phyloP scores from a whole-genome alignment of 1,140 invertebrate species.

The Zelostemma sp. region DNA sequence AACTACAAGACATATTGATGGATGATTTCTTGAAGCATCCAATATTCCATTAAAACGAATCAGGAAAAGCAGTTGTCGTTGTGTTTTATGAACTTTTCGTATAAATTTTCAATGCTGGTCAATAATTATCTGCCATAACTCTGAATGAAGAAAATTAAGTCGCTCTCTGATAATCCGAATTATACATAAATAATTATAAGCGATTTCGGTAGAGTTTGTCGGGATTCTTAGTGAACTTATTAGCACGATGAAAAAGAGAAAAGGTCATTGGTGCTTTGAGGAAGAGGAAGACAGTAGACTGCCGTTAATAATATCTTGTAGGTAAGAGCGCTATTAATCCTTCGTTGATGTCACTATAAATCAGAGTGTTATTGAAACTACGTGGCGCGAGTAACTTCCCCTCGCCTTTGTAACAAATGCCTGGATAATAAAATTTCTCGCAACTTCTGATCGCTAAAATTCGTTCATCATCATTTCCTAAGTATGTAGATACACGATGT shows the following conservation, averaged over 20 bases:
- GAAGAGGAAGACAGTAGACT: conserved; percentile 46
- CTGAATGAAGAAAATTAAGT: no score
- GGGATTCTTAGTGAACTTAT: conserved; percentile 31
- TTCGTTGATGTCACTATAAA: conserved; percentile 49
- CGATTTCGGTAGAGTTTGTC: conserved; percentile 11
- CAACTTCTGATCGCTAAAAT: conserved; percentile 47
- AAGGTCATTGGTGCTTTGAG: conserved; percentile 24
- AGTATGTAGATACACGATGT: conserved; percentile 5
- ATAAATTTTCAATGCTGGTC: no score
- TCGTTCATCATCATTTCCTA: conserved; percentile 21
- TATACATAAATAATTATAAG: no score
- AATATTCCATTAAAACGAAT: not conserved
- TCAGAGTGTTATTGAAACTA: conserved; percentile 44
- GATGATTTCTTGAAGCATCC: not conserved
- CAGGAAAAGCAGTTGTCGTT: no score
- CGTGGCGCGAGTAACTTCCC: conserved; percentile 22
- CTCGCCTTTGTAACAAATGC: conserved; percentile 45
- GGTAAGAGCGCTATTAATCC: conserved; percentile 53
- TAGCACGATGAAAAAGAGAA: conserved; percentile 25
- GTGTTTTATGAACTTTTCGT: no score
- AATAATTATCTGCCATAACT: no score
- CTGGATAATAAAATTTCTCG: conserved; percentile 47
- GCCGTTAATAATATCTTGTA: conserved; percentile 56
- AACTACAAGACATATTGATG: not conserved
- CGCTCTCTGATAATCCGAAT: no score